Percentiles rank a stretch among this genome's conserved stretches.
phyloP scores from a whole-genome alignment of 2,113 vertebrate species.

The Myotis davidii region DNA sequence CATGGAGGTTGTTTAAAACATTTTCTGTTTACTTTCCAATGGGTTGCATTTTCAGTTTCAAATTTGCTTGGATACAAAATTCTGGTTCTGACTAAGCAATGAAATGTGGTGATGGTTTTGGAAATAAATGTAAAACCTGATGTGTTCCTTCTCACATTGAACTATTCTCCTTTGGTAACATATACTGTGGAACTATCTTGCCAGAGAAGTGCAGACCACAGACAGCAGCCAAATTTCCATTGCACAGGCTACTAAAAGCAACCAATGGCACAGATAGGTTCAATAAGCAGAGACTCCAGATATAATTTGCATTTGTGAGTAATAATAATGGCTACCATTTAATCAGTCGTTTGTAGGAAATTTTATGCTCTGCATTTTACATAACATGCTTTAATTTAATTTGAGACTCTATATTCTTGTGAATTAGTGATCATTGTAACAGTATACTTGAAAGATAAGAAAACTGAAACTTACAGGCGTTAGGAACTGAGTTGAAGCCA shows the following conservation, averaged over 20 bases:
- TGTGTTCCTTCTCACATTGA: not conserved
- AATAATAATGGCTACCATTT: not conserved
- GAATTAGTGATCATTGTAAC: not conserved
- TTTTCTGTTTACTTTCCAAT: not conserved
- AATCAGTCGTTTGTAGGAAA: not conserved
- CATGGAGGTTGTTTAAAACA: not conserved
- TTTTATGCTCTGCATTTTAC: not conserved
- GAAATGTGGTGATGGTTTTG: not conserved
- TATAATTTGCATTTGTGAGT: not conserved
- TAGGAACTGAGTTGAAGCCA: not conserved
- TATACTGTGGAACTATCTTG: not conserved
- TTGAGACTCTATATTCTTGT: not conserved
- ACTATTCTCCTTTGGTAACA: not conserved
- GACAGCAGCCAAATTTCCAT: not conserved
- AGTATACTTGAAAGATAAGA: not conserved
- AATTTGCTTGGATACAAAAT: not conserved
- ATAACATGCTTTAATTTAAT: not conserved
- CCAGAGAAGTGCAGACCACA: not conserved
- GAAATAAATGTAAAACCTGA: conserved; percentile 31
- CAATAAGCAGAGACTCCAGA: not conserved
- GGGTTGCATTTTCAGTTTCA: not conserved
- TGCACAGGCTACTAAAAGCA: not conserved
- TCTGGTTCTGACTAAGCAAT: not conserved
- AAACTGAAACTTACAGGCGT: not conserved
- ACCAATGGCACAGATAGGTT: not conserved